These are phyloP conservation scores for Gallinago solitaria DNA, from an alignment of 2,797 vertebrate genomes.

Conservation along the genomic window DNA sequence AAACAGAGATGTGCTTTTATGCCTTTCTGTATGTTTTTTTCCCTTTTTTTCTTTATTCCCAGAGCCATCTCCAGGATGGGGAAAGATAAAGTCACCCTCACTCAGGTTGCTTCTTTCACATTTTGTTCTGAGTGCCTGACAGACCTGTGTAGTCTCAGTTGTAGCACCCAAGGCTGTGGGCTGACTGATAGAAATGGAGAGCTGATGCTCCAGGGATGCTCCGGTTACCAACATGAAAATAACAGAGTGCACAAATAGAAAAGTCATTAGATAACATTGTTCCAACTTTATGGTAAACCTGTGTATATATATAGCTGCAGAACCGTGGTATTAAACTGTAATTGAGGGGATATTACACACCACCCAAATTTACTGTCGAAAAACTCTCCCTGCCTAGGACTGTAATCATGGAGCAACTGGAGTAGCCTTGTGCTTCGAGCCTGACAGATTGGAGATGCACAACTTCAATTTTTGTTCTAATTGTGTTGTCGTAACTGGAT, in stretches of 20 bases:
- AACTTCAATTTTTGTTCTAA: not conserved
- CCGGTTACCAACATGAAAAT: not conserved
- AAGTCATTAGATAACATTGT: not conserved
- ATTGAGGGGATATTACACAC: not conserved
- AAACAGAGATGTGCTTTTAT: not conserved
- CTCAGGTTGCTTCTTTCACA: not conserved
- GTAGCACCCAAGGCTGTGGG: not conserved
- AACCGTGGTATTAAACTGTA: not conserved
- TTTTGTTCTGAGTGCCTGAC: not conserved
- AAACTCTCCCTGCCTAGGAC: not conserved
- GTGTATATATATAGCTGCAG: not conserved
- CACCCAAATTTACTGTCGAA: not conserved
- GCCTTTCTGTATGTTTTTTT: not conserved
- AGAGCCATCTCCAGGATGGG: not conserved
- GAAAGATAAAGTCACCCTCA: not conserved
- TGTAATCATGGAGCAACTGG: not conserved
- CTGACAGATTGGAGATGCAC: not conserved
- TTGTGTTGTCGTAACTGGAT: not conserved
- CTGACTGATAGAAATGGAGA: not conserved
- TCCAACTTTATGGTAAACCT: not conserved
- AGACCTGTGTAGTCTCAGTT: not conserved
- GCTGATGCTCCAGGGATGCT: not conserved
- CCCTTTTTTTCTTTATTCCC: not conserved
- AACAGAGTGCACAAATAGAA: not conserved
- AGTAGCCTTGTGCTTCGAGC: not conserved